These are phyloP conservation scores for Drosophila kuntzei DNA, from an alignment of 2,888 invertebrate species.

Conservation along the genomic window DNA sequence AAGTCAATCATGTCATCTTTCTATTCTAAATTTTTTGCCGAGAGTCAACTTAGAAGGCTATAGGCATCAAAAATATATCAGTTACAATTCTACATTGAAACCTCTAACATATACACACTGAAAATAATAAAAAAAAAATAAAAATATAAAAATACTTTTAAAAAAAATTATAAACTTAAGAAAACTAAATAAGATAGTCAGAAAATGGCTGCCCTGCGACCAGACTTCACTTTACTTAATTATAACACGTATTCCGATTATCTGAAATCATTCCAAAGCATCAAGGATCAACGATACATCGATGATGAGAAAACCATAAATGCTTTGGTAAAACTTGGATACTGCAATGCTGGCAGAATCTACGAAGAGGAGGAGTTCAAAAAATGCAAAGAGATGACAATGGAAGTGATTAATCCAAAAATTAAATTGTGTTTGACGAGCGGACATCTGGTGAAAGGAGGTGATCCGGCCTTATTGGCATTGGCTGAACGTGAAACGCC, in stretches of 20 bases:
- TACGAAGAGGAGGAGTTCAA: conserved; percentile 17
- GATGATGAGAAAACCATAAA: not conserved
- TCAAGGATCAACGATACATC: conserved; percentile 24
- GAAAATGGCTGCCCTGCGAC: conserved; percentile 5
- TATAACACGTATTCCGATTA: conserved; percentile 24
- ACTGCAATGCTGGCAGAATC: conserved; percentile 4
- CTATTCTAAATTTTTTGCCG: not conserved
- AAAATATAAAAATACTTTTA: not conserved
- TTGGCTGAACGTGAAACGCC: conserved; percentile 86
- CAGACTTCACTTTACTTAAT: conserved; percentile 18
- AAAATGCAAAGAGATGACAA: not conserved
- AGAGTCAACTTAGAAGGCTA: conserved; percentile 1
- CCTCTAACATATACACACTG: conserved; percentile 4
- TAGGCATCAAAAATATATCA: not conserved
- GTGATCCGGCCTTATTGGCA: conserved; percentile 27
- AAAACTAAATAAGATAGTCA: not conserved
- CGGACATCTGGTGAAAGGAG: not conserved
- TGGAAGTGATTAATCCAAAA: conserved; percentile 21
- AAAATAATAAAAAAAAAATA: conserved; percentile 3
- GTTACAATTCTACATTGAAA: not conserved
- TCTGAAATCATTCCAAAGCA: conserved; percentile 21
- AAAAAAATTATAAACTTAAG: conserved; percentile 1
- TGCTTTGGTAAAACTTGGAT: conserved; percentile 24
- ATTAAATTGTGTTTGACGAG: not conserved
- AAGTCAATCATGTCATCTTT: not conserved